Base-by-base conservation (phyloP, 1,140 invertebrate genomes). In the Plutomurus gul region DNA sequence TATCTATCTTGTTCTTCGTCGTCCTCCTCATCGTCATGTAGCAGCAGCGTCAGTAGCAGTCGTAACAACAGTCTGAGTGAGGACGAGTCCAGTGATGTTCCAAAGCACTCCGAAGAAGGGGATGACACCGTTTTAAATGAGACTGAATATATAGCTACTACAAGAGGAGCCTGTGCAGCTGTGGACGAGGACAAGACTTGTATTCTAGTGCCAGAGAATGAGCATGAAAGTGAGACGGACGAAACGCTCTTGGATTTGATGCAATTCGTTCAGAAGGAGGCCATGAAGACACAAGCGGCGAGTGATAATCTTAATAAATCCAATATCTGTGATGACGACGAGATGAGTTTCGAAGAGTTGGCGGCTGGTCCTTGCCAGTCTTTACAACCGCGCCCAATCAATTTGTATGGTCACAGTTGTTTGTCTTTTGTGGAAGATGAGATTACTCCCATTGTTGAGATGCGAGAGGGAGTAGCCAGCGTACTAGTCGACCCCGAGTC, bases 381-480 rank as follows among this genome's bases (percentile, higher is more conserved):
- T 4, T 27, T 65, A n/a, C 56, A 65, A 27, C 16, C 56, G 11
- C 16, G 56, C n/a, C 56, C 56, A 5, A 65, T 7, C 10, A 30
- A 16, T 65, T 30, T 65, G 30, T 65, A 72, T 27, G 25, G 70
- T 18, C 56, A 76, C 27, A 49, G 80, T 27, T 65, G 30, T n/a
- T n/a, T 65, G 27, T 65, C 56, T 30, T 65, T 65, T n/a, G 27
- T 30, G 70, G 79, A 86, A 56, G 82, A 83, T 39, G 74, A 84
- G 7, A 39, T 46, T 3, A 78, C 75, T 4, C 77, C 77, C 4
- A 40, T 77, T 4, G 74, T 70, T 0, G 76, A 77, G 16, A 49
- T 76, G 16, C 30, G 10, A n/a, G n/a, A n/a, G 20, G 72, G 13
- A 37, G 71, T 27, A 18, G 51, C 25, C 13, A 72, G 46, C 16